Conservation (phyloP, 2,113 vertebrate species). For the Chloebia gouldiae region DNA sequence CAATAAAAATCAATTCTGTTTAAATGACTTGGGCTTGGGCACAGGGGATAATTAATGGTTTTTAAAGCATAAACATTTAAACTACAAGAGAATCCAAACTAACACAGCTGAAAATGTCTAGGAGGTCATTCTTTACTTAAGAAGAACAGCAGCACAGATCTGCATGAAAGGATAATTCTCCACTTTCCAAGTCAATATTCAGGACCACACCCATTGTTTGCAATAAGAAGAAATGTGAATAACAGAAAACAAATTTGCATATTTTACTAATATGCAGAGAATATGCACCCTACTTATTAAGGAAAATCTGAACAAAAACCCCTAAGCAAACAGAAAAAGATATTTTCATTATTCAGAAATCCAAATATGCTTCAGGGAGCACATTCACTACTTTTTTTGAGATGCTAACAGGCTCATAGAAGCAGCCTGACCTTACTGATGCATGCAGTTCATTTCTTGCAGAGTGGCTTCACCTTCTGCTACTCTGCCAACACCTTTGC, state of each 20-base stretch:
- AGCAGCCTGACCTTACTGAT: neutral
- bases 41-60: neutral
- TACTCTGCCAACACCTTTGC: neutral
- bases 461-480: neutral
- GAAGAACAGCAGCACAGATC: neutral
- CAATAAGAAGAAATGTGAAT: neutral
- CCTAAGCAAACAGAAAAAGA: neutral
- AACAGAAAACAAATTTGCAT: neutral
- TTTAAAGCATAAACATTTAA: slow-evolving; percentile 8
- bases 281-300: neutral
- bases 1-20: slow-evolving; percentile 33
- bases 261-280: neutral
- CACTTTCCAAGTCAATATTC: neutral
- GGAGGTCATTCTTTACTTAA: neutral
- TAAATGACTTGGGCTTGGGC: slow-evolving; percentile 1
- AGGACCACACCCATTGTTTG: neutral
- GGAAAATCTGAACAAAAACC: neutral
- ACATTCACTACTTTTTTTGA: neutral
- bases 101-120: neutral
- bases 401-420: neutral
- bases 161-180: neutral
- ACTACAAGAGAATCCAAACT: neutral
- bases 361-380: neutral
- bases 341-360: neutral
- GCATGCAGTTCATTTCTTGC: neutral